Percentiles rank a stretch among this genome's conserved stretches.
phyloP scores from a whole-genome alignment of 2,797 vertebrate genomes.

The Lates japonicus region DNA sequence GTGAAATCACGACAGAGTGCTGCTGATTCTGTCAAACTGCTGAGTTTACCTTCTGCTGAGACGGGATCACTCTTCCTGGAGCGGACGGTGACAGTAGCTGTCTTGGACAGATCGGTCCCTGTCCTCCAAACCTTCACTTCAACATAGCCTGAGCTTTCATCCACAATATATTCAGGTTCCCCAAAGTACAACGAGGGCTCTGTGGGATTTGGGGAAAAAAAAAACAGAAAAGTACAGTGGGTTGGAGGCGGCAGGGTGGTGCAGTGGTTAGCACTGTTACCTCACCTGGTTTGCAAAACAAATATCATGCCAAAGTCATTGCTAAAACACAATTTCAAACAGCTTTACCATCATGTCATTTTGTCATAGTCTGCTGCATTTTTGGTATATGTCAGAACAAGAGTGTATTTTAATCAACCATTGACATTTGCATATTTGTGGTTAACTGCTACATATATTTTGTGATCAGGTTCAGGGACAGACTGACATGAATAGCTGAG shows the following conservation, averaged over 20 bases:
- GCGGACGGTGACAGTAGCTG: constrained; percentile 85
- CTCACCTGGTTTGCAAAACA: not conserved
- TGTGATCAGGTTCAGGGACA: constrained; percentile 36
- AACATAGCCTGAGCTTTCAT: constrained; percentile 88
- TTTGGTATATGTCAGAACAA: not conserved
- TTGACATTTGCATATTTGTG: not conserved
- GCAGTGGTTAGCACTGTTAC: no score
- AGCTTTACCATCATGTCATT: not conserved
- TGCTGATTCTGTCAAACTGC: not conserved
- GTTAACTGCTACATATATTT: constrained; percentile 9
- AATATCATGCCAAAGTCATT: not conserved
- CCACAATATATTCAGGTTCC: constrained; percentile 85
- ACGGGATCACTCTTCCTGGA: constrained; percentile 89
- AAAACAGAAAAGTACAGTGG: not conserved
- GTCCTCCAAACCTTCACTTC: constrained; percentile 91
- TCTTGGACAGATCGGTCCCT: constrained; percentile 91
- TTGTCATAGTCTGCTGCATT: not conserved
- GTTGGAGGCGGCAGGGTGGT: no score
- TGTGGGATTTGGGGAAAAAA: constrained; percentile 52
- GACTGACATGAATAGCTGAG: constrained; percentile 35
- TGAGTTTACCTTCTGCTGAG: constrained; percentile 88
- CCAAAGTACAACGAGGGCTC: constrained; percentile 90
- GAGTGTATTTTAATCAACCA: not conserved
- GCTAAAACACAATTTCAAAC: not conserved
- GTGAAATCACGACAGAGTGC: not conserved